These are phyloP conservation scores for Danio rerio DNA, from an alignment of 2,113 vertebrate genomes.

Conservation along the genomic window GRCz12tu NC_133180.1:20019001-20019500, in stretches of 20 bases:
- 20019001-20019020: conserved; percentile 98
- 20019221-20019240: background rate
- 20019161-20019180: too few species aligned
- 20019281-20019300: background rate
- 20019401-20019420: background rate
- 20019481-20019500: conserved; percentile 90
- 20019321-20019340: background rate
- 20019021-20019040: conserved; percentile 92
- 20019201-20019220: background rate
- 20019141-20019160: too few species aligned
- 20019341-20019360: background rate
- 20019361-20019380: background rate
- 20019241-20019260: background rate
- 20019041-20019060: conserved; percentile 93
- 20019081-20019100: background rate
- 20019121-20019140: too few species aligned
- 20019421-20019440: background rate
- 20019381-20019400: background rate
- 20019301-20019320: background rate
- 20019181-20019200: background rate
- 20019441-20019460: conserved; percentile 84
- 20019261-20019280: background rate
- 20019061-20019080: conserved; percentile 89
- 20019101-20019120: too few species aligned
- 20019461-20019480: conserved; percentile 90